Conservation (phyloP, 2,888 invertebrate genomes). For the Xanthorhoe spadicearia region DNA sequence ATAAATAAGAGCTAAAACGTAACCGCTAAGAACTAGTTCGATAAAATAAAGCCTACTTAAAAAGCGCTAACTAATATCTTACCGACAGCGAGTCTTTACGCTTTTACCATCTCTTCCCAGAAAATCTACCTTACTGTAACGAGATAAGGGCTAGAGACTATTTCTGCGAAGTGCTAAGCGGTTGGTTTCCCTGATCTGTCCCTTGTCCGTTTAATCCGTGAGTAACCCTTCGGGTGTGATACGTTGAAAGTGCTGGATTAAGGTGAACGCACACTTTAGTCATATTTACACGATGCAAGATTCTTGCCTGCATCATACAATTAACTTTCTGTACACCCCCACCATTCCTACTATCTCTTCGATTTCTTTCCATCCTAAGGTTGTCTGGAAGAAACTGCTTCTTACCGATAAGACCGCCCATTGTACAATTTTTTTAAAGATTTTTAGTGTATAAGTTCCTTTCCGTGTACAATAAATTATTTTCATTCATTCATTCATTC, state of each 20-base stretch:
- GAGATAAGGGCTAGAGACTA: neutral
- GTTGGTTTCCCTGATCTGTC: neutral
- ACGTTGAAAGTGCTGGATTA: neutral
- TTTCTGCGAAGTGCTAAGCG: neutral
- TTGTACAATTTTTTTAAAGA: no score
- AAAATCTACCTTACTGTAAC: neutral
- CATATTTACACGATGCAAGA: no score
- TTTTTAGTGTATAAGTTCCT: no score
- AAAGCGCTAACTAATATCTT: slow-evolving; percentile 13
- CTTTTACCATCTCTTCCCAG: neutral
- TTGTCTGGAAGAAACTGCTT: no score
- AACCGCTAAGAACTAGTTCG: neutral
- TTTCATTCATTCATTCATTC: no score
- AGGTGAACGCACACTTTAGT: no score
- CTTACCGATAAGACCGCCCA: no score
- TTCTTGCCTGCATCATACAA: no score
- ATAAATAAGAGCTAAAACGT: neutral
- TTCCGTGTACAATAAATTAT: no score
- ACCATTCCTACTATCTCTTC: no score
- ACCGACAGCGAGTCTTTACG: neutral
- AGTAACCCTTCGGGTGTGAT: neutral
- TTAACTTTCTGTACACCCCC: no score
- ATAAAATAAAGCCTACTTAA: slow-evolving; percentile 2
- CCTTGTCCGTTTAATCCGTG: neutral
- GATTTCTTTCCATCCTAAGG: no score